phyloP scores from a whole-genome alignment of 2,888 invertebrate species.

The Candidula unifasciata region DNA sequence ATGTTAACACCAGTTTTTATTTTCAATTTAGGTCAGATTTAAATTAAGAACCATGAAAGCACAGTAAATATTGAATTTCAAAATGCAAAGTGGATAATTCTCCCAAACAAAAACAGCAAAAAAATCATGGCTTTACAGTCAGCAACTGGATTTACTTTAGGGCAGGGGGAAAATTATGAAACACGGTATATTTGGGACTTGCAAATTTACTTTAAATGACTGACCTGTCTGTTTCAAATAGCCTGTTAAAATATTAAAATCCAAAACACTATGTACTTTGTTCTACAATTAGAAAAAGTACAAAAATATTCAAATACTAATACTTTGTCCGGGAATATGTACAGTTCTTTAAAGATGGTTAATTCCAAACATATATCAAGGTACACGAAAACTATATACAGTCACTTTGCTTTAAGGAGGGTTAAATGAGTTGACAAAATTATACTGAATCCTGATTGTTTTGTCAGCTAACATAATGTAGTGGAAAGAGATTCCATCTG shows the following conservation, averaged over 20 bases:
- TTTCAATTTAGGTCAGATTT: too few relatives aligned
- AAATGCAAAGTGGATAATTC: conserved; percentile 27
- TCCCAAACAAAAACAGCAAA: neutral
- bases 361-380: too few relatives aligned
- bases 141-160: neutral
- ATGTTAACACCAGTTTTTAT: too few relatives aligned
- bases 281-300: neutral
- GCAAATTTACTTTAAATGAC: too few relatives aligned
- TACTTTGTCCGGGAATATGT: neutral
- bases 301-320: neutral
- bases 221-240: neutral
- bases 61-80: conserved; percentile 41
- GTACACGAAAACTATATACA: too few relatives aligned
- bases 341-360: neutral
- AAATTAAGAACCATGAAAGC: conserved; percentile 16
- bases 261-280: neutral
- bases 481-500: neutral
- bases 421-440: neutral
- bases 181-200: too few relatives aligned
- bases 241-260: neutral
- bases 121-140: too few relatives aligned
- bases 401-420: too few relatives aligned
- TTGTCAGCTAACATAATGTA: neutral
- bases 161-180: too few relatives aligned
- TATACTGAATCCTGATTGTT: neutral